Percentiles rank a stretch among this genome's conserved stretches.
Conservation (phyloP, 2,113 vertebrate genomes). For the Synchiropus splendidus region DNA sequence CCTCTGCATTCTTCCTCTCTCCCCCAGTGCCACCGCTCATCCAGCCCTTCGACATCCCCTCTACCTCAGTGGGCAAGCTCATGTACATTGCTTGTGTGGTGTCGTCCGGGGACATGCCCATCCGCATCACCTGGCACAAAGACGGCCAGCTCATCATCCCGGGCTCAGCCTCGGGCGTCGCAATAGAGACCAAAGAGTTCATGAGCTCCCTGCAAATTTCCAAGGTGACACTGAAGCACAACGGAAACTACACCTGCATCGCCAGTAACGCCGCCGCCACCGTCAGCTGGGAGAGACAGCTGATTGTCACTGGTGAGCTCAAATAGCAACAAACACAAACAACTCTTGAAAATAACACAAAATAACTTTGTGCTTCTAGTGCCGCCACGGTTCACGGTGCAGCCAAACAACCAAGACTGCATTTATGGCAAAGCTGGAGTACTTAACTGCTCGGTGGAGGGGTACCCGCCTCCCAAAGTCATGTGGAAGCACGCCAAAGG, state of each 20-base stretch:
- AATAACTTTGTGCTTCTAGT: slow-evolving; percentile 67
- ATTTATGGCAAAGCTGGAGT: slow-evolving; percentile 95
- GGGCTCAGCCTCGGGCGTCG: slow-evolving; percentile 79
- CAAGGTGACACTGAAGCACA: slow-evolving; percentile 95
- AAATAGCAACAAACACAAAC: too few species aligned
- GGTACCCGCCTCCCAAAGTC: slow-evolving; percentile 94
- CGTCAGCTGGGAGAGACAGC: slow-evolving; percentile 90
- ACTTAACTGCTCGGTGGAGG: slow-evolving; percentile 94
- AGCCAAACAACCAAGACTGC: slow-evolving; percentile 97
- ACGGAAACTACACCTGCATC: slow-evolving; percentile 98
- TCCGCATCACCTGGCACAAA: slow-evolving; percentile 98
- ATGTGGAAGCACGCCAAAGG: slow-evolving; percentile 99
- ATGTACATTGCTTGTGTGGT: slow-evolving; percentile 99
- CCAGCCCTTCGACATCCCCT: slow-evolving; percentile 97
- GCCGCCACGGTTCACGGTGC: slow-evolving; percentile 92
- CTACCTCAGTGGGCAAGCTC: slow-evolving; percentile 94
- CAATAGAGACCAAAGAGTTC: slow-evolving; percentile 98
- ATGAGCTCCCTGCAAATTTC: slow-evolving; percentile 99
- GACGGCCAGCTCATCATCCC: slow-evolving; percentile 95
- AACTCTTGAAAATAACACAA: too few species aligned
- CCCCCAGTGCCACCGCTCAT: slow-evolving; percentile 88
- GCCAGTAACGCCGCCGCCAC: slow-evolving; percentile 94
- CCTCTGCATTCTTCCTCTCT: slow-evolving; percentile 22
- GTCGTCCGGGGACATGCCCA: slow-evolving; percentile 97
- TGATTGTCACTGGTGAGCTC: slow-evolving; percentile 86